These are phyloP conservation scores for Drosophila insularis DNA, from an alignment of 1,140 invertebrate species.

Conservation along the genomic window DNA sequence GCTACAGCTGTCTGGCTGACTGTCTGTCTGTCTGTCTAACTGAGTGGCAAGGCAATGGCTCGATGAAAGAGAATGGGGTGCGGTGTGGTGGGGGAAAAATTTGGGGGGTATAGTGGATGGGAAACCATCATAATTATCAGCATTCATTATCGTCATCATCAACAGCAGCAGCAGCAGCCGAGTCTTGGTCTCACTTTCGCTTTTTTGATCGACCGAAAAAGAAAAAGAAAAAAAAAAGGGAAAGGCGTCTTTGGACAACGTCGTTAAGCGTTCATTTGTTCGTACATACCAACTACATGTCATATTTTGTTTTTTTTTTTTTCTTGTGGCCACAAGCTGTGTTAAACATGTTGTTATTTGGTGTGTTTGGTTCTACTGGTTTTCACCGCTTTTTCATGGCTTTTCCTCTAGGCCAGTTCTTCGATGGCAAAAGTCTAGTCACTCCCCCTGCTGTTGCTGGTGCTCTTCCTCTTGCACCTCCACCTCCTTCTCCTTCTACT, in stretches of 20 bases:
- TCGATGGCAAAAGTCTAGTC: slow-evolving; percentile 8
- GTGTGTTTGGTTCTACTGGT: slow-evolving; percentile 1
- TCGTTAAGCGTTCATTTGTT: slow-evolving; percentile 28
- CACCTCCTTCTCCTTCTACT: background rate
- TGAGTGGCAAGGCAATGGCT: background rate
- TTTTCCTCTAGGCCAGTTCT: slow-evolving; percentile 14
- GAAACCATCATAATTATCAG: background rate
- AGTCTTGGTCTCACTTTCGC: slow-evolving; percentile 10
- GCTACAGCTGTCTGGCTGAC: background rate
- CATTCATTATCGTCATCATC: slow-evolving; percentile 1
- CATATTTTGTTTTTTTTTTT: background rate
- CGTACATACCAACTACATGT: slow-evolving; percentile 31
- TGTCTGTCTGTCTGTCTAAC: background rate
- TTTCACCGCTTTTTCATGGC: slow-evolving; percentile 8
- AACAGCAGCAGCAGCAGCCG: no score
- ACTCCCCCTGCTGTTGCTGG: background rate
- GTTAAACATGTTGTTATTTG: slow-evolving; percentile 7
- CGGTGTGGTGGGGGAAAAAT: background rate
- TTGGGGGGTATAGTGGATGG: background rate
- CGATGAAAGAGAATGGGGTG: background rate
- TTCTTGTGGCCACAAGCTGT: background rate
- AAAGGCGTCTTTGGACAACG: slow-evolving; percentile 37
- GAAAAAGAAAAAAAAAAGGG: background rate
- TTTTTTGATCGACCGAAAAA: slow-evolving; percentile 15
- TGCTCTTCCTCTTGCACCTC: background rate